These are phyloP conservation scores for Geodia barretti DNA, from an alignment of 37 sponge, comb jelly and placozoan species.

Conservation along the genomic window DNA sequence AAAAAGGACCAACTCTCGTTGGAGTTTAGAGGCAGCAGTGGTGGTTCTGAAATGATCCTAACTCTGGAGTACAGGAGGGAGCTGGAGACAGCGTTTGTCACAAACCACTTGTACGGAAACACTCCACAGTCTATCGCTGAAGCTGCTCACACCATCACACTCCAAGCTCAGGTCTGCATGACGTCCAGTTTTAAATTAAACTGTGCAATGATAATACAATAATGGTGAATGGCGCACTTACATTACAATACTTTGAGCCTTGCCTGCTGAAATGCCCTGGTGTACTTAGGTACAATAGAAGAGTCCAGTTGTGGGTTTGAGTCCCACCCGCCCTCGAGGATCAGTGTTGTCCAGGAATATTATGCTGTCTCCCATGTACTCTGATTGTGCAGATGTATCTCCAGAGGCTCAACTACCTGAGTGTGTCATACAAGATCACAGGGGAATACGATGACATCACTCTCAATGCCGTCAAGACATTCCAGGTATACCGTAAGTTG, in stretches of 20 bases:
- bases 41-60: too few species aligned
- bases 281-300: too few species aligned
- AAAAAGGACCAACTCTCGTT: too few species aligned
- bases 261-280: too few species aligned
- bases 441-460: constrained; percentile 50
- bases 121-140: not conserved
- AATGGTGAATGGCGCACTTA: too few species aligned
- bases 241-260: too few species aligned
- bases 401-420: constrained; percentile 70
- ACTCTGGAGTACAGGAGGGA: not conserved
- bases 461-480: constrained; percentile 41
- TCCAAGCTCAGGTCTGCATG: constrained; percentile 40
- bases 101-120: constrained; percentile 28
- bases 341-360: too few species aligned
- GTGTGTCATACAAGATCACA: constrained; percentile 13
- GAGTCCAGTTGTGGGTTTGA: too few species aligned
- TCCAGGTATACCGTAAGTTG: constrained; percentile 46
- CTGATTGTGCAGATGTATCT: constrained; percentile 50
- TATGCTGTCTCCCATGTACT: too few species aligned
- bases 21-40: too few species aligned
- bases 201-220: too few species aligned
- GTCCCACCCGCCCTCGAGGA: too few species aligned
- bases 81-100: constrained; percentile 43
- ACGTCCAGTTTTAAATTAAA: not conserved
- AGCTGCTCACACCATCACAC: constrained; percentile 2